phyloP scores from a whole-genome alignment of 2,888 invertebrate genomes.

The Ectemnius cavifrons region DNA sequence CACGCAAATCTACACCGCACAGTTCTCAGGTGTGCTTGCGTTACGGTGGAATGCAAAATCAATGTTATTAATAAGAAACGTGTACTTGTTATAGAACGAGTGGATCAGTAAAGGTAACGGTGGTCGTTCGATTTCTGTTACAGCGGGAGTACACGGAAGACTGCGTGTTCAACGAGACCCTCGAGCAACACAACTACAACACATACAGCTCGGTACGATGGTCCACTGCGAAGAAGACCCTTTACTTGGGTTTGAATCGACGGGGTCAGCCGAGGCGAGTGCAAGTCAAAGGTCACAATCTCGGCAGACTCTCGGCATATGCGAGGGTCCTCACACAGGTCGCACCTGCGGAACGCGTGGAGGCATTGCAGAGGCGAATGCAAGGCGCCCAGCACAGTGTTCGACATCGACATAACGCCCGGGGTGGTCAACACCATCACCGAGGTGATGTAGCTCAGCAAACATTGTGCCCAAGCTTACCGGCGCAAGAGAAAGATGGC shows the following conservation, averaged over 20 bases:
- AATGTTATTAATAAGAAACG: too few relatives aligned
- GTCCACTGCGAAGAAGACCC: slow-evolving; percentile 83
- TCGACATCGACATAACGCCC: slow-evolving; percentile 67
- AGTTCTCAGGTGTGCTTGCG: too few relatives aligned
- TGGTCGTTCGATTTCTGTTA: slow-evolving; percentile 78
- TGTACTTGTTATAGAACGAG: too few relatives aligned
- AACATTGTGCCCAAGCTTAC: slow-evolving; percentile 71
- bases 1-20: too few relatives aligned
- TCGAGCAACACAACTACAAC: slow-evolving; percentile 91
- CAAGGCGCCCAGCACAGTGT: slow-evolving; percentile 71
- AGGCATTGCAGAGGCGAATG: slow-evolving; percentile 77
- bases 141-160: slow-evolving; percentile 90
- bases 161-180: slow-evolving; percentile 92
- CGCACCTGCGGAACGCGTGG: slow-evolving; percentile 79
- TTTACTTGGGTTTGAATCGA: slow-evolving; percentile 88
- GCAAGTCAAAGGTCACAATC: slow-evolving; percentile 83
- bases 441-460: slow-evolving; percentile 63
- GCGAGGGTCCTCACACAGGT: slow-evolving; percentile 85
- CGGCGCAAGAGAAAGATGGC: slow-evolving; percentile 69
- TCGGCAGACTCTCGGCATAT: slow-evolving; percentile 87
- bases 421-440: slow-evolving; percentile 55
- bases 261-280: slow-evolving; percentile 86
- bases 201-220: slow-evolving; percentile 89
- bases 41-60: too few relatives aligned
- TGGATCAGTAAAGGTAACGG: too few relatives aligned